A percentile compares a stretch with the other conserved stretches of the same genome.
Evolutionary conservation across 2,113 vertebrate genomes (phyloP).

Genomic region (Alouatta palliata): DNA sequence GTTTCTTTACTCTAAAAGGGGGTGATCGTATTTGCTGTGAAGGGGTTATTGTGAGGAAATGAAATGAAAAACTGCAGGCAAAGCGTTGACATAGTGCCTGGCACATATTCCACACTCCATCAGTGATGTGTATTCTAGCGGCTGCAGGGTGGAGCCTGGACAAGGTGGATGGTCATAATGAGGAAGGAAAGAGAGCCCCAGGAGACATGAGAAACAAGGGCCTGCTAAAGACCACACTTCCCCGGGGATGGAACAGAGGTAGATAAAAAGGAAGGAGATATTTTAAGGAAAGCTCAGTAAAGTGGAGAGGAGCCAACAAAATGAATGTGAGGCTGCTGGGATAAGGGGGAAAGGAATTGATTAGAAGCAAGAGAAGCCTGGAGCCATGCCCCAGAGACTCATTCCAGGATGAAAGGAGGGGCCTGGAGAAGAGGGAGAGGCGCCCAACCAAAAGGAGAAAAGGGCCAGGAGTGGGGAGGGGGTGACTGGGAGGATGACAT

Average conservation of each 20-base stretch:
- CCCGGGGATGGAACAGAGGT: not conserved
- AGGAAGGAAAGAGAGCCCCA: not conserved
- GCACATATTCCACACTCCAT: not conserved
- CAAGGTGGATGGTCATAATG: not conserved
- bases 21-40: not conserved
- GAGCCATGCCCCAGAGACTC: not conserved
- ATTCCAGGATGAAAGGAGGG: not conserved
- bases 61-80: not conserved
- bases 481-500: not conserved
- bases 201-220: not conserved
- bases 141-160: not conserved
- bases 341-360: not conserved
- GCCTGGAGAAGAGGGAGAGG: not conserved
- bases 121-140: not conserved
- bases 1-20: slow-evolving; percentile 16
- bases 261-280: slow-evolving; percentile 43
- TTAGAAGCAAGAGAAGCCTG: not conserved
- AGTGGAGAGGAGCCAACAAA: slow-evolving; percentile 59
- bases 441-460: not conserved
- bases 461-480: not conserved
- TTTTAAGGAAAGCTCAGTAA: slow-evolving; percentile 65
- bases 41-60: not conserved
- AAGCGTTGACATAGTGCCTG: not conserved
- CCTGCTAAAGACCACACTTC: not conserved
- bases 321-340: slow-evolving; percentile 52